Percentiles rank a stretch among this genome's conserved stretches.
Evolutionary conservation across 2,888 invertebrate genomes (phyloP).

Genomic region (Cataglyphis albicans): DNA sequence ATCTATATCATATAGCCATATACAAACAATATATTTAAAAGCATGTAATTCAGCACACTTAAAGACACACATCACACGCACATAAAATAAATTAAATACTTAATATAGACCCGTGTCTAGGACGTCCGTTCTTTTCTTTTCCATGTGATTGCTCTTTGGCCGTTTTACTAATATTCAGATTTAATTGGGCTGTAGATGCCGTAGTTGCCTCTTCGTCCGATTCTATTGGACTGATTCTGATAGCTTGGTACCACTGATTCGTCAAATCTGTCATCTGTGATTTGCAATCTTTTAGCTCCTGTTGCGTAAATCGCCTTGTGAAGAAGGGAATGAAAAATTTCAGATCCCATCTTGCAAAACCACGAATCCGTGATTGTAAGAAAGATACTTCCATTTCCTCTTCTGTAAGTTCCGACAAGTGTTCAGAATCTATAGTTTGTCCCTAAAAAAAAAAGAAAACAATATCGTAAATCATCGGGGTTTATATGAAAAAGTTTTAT

Average conservation of each 20-base stretch:
- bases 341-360: constrained; percentile 96
- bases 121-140: constrained; percentile 77
- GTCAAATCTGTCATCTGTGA: constrained; percentile 98
- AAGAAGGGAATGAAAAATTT: constrained; percentile 98
- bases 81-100: constrained; percentile 79
- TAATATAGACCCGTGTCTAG: constrained; percentile 84
- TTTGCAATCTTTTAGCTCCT: constrained; percentile 98
- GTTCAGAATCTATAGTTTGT: constrained; percentile 96
- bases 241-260: constrained; percentile 99
- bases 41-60: constrained; percentile 59
- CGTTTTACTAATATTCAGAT: constrained; percentile 74
- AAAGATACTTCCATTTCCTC: constrained; percentile 96
- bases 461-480: background rate
- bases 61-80: constrained; percentile 52
- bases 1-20: constrained; percentile 49
- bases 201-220: constrained; percentile 91
- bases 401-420: constrained; percentile 96
- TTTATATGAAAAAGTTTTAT: background rate
- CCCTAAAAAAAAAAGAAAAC: constrained; percentile 87
- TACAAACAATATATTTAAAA: constrained; percentile 47
- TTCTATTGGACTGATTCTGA: constrained; percentile 94
- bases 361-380: constrained; percentile 92
- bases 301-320: constrained; percentile 96
- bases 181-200: constrained; percentile 82
- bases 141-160: constrained; percentile 70